Percentiles rank a stretch among this genome's conserved stretches.
These are phyloP conservation scores for Penaeus chinensis DNA, from an alignment of 1,140 invertebrate genomes.

Conservation along the genomic window DNA sequence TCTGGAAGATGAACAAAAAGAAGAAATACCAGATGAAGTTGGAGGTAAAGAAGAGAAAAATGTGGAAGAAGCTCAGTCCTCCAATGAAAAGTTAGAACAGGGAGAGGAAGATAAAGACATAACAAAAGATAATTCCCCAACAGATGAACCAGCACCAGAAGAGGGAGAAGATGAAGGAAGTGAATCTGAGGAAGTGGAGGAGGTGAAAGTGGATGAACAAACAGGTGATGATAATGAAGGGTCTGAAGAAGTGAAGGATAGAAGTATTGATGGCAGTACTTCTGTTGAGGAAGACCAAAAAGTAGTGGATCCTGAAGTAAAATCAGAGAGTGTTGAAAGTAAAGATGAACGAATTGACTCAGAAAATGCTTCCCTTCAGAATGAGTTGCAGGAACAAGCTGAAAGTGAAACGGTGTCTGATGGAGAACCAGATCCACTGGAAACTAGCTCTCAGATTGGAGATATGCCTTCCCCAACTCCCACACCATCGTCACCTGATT, in stretches of 20 bases:
- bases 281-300: no score
- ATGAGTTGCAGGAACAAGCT: neutral
- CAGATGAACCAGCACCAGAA: neutral
- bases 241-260: no score
- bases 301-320: neutral
- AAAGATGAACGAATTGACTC: neutral
- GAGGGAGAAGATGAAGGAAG: neutral
- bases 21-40: neutral
- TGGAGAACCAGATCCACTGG: neutral
- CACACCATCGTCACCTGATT: conserved; percentile 8
- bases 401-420: neutral
- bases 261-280: no score
- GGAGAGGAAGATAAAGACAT: neutral
- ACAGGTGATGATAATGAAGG: neutral
- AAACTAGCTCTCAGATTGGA: neutral
- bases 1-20: neutral
- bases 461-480: neutral
- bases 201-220: conserved; percentile 3
- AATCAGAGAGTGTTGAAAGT: neutral
- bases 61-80: neutral
- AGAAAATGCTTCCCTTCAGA: neutral
- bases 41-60: neutral
- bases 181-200: neutral
- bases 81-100: neutral
- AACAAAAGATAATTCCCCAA: no score